Percentiles rank a stretch among this genome's conserved stretches.
phyloP scores from a whole-genome alignment of 2,113 vertebrate genomes.

The Psittacara wagleri region DNA sequence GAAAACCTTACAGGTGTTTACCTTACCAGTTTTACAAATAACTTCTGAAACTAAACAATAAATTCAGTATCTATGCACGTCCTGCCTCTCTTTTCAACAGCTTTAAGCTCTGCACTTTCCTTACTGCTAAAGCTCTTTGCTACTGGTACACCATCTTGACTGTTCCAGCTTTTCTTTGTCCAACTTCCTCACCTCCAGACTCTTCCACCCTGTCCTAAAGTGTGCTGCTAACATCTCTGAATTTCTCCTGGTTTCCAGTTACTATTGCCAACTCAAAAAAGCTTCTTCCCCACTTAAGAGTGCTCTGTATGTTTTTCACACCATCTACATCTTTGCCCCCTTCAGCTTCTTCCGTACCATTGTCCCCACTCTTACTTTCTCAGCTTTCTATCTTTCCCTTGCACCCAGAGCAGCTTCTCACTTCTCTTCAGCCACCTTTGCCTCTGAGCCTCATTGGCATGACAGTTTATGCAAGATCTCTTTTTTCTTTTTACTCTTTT shows the following conservation, averaged over 20 bases:
- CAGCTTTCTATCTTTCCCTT: background rate
- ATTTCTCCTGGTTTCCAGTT: slow-evolving; percentile 19
- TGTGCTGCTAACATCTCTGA: background rate
- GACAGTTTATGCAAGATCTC: background rate
- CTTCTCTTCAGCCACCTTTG: background rate
- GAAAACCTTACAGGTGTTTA: background rate
- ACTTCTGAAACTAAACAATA: background rate
- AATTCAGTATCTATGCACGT: background rate
- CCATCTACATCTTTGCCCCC: background rate
- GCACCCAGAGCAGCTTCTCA: background rate
- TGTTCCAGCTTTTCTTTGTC: background rate
- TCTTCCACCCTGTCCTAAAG: background rate
- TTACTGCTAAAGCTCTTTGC: background rate
- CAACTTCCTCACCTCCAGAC: background rate
- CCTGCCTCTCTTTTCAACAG: background rate
- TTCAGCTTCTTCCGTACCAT: background rate
- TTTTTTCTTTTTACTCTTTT: background rate
- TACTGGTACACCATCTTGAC: background rate
- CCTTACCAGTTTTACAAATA: background rate
- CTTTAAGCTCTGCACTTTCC: background rate
- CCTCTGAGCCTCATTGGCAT: background rate
- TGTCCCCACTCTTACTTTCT: background rate
- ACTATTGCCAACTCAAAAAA: background rate
- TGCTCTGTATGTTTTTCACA: background rate
- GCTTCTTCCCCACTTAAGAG: background rate